Base-by-base conservation (phyloP, 2,888 invertebrate species). In the Plebejus argus region DNA sequence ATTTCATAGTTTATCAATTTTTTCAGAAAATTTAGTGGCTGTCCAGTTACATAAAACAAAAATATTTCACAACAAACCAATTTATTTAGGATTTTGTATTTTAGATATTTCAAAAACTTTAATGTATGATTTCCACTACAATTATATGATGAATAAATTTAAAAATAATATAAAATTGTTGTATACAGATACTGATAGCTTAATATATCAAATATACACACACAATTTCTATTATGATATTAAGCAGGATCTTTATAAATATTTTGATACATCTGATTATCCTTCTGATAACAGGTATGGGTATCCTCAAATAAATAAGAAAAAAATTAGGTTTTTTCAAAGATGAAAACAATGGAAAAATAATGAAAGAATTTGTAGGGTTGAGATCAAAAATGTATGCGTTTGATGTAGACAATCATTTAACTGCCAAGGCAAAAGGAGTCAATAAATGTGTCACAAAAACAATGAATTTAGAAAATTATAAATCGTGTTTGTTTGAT, bases 1-100 rank as follows among this genome's bases (percentile, higher is more conserved):
- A 80, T 89, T 88, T 81, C 84, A 87, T 53, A 85, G 83, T 78
- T 45, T 82, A 5, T 83, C 82, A 8, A 81, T 87, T 76, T 86
- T 88, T 80, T 79, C 80, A 7, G 35, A 35, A 35, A 35, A 35
- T 7, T 35, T 35, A 35, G 35, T 35, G 35, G 35, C 35, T 35
- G 35, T 35, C 35, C 35, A 35, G 35, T 35, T 35, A 35, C 35
- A 35, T 35, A 35, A 35, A 35, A 35, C 45, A 1, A 81, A 81
- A 80, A 15, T 81, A 49, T 49, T 79, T 20, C 78, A 81, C 74
- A 77, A 82, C 76, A 81, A 83, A 79, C 82, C 82, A 4, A 82
- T 82, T 28, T 82, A 81, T 78, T 77, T 81, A 76, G 82, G 81
- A 28, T 82, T 82, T 81, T 77, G 79, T 39, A 81, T 81, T 61